phyloP scores from a whole-genome alignment of 2,797 vertebrate genomes.

The Ceryle rudis region DNA sequence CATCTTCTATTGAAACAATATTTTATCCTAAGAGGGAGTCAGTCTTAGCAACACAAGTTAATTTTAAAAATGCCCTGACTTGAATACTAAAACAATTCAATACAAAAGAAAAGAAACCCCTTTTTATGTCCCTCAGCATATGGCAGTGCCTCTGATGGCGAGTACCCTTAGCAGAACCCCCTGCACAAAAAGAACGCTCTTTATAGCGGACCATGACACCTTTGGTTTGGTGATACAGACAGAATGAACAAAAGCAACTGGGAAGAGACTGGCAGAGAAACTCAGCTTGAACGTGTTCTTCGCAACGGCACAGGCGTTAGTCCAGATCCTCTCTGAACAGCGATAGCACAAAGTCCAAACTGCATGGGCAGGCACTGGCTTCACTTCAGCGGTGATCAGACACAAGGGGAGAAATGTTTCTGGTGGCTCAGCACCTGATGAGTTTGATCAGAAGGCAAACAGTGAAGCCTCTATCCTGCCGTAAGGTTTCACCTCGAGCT shows the following conservation, averaged over 20 bases:
- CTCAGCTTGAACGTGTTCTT: not conserved
- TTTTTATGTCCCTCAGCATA: not conserved
- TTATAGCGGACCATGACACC: not conserved
- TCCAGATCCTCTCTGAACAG: conserved; percentile 31
- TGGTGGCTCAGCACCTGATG: not conserved
- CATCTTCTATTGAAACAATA: not conserved
- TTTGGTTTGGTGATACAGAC: not conserved
- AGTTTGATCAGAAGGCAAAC: conserved; percentile 1
- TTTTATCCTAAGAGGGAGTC: not conserved
- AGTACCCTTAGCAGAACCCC: conserved; percentile 15
- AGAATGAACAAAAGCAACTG: not conserved
- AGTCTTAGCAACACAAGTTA: conserved; percentile 5
- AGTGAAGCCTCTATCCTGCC: not conserved
- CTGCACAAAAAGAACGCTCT: not conserved
- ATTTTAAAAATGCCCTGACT: not conserved
- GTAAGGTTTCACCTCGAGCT: not conserved
- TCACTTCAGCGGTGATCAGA: not conserved
- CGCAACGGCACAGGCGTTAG: conserved; percentile 27
- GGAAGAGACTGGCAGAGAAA: not conserved
- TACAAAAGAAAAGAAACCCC: not conserved
- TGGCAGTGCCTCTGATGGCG: not conserved
- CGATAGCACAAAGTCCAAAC: not conserved
- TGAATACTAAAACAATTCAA: not conserved
- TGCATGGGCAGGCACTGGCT: not conserved
- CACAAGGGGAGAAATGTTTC: not conserved